Conservation (phyloP, 2,113 vertebrate genomes). For the Oncorhynchus mykiss region DNA sequence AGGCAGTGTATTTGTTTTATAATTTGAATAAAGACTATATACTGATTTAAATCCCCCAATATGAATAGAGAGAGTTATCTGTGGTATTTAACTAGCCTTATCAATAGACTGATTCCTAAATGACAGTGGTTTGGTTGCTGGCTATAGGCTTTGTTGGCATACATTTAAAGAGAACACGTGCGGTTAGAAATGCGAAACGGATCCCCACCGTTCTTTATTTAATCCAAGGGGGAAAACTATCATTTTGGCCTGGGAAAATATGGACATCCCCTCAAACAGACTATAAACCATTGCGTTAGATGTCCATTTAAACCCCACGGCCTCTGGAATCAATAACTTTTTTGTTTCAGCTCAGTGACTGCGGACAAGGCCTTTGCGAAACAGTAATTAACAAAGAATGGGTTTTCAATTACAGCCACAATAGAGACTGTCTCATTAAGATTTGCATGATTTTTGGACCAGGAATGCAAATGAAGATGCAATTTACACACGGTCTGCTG, state of each 20-base stretch:
- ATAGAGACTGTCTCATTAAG: slow-evolving; percentile 77
- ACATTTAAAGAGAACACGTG: neutral
- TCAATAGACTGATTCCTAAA: neutral
- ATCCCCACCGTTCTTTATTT: neutral
- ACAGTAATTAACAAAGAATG: slow-evolving; percentile 74
- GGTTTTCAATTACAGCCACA: slow-evolving; percentile 75
- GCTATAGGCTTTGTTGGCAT: neutral
- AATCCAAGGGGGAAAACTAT: neutral
- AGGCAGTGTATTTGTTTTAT: neutral
- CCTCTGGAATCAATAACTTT: slow-evolving; percentile 66
- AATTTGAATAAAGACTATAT: neutral
- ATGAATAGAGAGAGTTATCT: neutral
- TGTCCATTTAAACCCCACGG: slow-evolving; percentile 52
- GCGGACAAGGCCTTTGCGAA: slow-evolving; percentile 66
- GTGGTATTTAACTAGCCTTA: slow-evolving; percentile 16
- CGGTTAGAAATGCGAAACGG: neutral
- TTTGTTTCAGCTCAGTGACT: slow-evolving; percentile 72
- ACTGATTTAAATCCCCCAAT: neutral
- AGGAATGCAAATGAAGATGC: slow-evolving; percentile 79
- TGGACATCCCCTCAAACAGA: slow-evolving; percentile 14
- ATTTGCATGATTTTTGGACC: slow-evolving; percentile 74
- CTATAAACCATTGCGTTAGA: slow-evolving; percentile 30
- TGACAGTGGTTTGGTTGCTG: neutral
- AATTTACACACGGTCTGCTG: slow-evolving; percentile 76
- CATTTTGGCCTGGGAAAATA: neutral